Percentiles rank a stretch among this genome's conserved stretches.
Conservation (phyloP, 2,888 invertebrate species). For the Colostygia pectinataria region DNA sequence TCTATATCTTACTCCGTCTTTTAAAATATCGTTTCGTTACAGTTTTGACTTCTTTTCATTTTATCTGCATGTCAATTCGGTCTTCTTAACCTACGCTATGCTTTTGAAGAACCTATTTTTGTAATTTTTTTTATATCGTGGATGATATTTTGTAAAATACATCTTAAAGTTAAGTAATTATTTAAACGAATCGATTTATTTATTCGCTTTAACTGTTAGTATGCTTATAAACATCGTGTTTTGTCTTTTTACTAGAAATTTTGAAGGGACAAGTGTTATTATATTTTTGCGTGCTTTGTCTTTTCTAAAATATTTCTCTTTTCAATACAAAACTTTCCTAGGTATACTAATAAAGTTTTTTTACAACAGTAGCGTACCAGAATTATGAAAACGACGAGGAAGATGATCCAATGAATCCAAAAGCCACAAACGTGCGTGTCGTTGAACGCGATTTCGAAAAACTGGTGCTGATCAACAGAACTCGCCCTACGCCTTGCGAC, state of each 20-base stretch:
- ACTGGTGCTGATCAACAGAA: slow-evolving; percentile 87
- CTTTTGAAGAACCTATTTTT: too few species aligned
- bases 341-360: slow-evolving; percentile 17
- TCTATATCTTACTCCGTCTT: too few species aligned
- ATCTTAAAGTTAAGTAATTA: too few species aligned
- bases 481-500: slow-evolving; percentile 93
- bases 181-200: not conserved
- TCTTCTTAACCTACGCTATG: too few species aligned
- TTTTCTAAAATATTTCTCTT: not conserved
- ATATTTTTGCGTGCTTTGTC: slow-evolving; percentile 14
- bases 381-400: slow-evolving; percentile 79
- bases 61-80: too few species aligned
- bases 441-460: slow-evolving; percentile 85
- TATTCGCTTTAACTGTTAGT: slow-evolving; percentile 3
- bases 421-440: slow-evolving; percentile 64
- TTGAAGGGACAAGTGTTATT: not conserved
- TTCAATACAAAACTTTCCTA: not conserved
- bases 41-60: too few species aligned
- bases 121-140: too few species aligned
- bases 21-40: too few species aligned
- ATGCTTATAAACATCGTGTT: slow-evolving; percentile 1
- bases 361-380: slow-evolving; percentile 60
- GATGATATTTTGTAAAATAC: not conserved
- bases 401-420: slow-evolving; percentile 62
- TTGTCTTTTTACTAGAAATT: not conserved